Evolutionary conservation across 2,113 vertebrate genomes (phyloP).

Genomic region (Gambusia holbrooki): DNA sequence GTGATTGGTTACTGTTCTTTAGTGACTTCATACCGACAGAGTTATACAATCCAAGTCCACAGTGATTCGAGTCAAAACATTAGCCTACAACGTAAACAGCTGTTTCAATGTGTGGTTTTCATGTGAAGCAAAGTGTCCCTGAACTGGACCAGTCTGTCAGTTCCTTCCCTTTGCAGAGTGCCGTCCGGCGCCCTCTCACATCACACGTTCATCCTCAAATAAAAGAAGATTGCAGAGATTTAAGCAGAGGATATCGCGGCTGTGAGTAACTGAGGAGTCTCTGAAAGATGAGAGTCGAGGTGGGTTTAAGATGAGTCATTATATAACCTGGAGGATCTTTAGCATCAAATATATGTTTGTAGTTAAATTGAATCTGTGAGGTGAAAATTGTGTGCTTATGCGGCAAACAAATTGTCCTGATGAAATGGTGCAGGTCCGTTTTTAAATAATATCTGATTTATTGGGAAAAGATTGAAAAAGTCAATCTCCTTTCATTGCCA

Average conservation of each 20-base stretch:
- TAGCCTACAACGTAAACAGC: not conserved
- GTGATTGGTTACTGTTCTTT: too few species aligned
- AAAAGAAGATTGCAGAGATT: constrained; percentile 11
- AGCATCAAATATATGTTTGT: constrained; percentile 4
- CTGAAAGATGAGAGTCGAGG: constrained; percentile 10
- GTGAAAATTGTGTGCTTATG: constrained; percentile 30
- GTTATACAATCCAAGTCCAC: too few species aligned
- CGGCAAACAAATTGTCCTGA: constrained; percentile 15
- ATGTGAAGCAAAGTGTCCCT: not conserved
- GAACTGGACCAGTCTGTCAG: not conserved
- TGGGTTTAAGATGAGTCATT: not conserved
- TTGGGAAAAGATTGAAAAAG: constrained; percentile 20
- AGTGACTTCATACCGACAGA: too few species aligned
- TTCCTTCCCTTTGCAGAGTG: not conserved
- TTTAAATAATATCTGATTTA: not conserved
- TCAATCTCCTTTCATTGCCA: constrained; percentile 25
- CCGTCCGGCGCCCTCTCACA: not conserved
- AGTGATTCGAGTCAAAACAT: not conserved
- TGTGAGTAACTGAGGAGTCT: constrained; percentile 6
- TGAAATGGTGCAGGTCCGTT: constrained; percentile 25
- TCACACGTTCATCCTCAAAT: constrained; percentile 4
- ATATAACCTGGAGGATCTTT: constrained; percentile 6
- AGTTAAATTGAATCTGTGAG: constrained; percentile 19
- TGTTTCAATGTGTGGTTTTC: not conserved
- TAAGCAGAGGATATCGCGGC: not conserved